phyloP scores from a whole-genome alignment of 2,797 vertebrate genomes.

The Falco biarmicus region DNA sequence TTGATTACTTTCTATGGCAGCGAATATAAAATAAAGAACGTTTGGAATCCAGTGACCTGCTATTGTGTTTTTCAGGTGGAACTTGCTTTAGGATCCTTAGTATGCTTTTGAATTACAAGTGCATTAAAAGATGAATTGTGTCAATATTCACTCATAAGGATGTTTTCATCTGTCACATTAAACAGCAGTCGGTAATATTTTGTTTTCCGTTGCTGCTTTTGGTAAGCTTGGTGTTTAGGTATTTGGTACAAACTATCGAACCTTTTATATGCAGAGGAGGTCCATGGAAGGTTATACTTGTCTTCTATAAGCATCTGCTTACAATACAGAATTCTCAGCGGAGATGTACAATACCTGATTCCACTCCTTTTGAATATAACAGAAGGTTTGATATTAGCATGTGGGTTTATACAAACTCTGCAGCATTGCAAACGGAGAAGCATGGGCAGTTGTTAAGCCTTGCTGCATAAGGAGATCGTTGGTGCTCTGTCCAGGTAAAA shows the following conservation, averaged over 20 bases:
- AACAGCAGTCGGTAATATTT: not conserved
- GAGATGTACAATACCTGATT: not conserved
- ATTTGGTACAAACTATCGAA: not conserved
- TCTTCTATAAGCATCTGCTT: not conserved
- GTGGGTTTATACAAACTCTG: not conserved
- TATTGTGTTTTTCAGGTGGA: not conserved
- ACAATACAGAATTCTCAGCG: not conserved
- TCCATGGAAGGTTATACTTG: not conserved
- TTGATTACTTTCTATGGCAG: not conserved
- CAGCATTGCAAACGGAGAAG: not conserved
- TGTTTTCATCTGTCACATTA: not conserved
- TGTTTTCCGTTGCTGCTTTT: not conserved
- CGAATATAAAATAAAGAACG: constrained; percentile 40
- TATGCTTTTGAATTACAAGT: not conserved
- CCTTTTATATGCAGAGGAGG: not conserved
- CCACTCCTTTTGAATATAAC: not conserved
- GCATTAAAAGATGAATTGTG: not conserved
- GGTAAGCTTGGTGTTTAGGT: not conserved
- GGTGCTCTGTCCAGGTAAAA: not conserved
- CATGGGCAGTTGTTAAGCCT: not conserved
- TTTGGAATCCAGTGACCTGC: constrained; percentile 39
- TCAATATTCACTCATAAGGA: not conserved
- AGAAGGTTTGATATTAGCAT: not conserved
- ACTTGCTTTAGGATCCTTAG: not conserved
- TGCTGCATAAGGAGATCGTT: not conserved